phyloP scores from a whole-genome alignment of 2,113 vertebrate genomes.

The Cololabis saira region DNA sequence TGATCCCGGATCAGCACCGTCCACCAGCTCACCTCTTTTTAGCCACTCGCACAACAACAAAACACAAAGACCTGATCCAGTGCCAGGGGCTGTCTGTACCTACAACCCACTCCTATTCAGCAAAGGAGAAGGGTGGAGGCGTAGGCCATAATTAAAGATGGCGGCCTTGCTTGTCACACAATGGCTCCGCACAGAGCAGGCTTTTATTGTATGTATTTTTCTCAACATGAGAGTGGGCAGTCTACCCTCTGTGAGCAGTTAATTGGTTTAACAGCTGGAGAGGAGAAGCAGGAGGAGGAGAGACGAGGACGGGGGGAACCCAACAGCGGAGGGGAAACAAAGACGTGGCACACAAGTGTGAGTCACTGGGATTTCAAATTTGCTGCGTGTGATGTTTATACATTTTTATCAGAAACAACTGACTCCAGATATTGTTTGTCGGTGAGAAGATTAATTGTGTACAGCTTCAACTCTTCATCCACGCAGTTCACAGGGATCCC shows the following conservation, averaged over 20 bases:
- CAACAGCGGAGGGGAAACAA: conserved; percentile 55
- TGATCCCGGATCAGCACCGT: conserved; percentile 30
- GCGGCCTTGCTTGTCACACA: conserved; percentile 67
- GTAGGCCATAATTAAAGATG: conserved; percentile 81
- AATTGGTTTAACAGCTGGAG: conserved; percentile 80
- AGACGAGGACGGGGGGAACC: background rate
- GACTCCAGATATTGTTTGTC: conserved; percentile 36
- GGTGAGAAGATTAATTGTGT: conserved; percentile 51
- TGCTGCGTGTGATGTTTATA: conserved; percentile 51
- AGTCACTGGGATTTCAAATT: conserved; percentile 48
- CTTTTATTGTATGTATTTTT: conserved; percentile 79
- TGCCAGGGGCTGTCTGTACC: conserved; percentile 69
- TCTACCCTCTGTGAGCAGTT: conserved; percentile 76
- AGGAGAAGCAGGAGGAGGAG: conserved; percentile 44
- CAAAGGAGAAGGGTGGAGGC: conserved; percentile 68
- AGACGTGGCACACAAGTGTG: conserved; percentile 49
- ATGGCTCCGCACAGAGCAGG: conserved; percentile 66
- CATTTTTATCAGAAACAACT: conserved; percentile 43
- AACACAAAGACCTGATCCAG: conserved; percentile 61
- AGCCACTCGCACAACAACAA: conserved; percentile 39
- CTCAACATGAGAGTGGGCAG: conserved; percentile 79
- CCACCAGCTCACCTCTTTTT: conserved; percentile 43
- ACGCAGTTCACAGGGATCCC: conserved; percentile 19
- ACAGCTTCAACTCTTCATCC: conserved; percentile 39
- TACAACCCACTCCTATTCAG: conserved; percentile 77